A percentile compares a stretch with the other conserved stretches of the same genome.
These are phyloP conservation scores for Stegastes partitus DNA, from an alignment of 2,113 vertebrate species.

Conservation along the genomic window DNA sequence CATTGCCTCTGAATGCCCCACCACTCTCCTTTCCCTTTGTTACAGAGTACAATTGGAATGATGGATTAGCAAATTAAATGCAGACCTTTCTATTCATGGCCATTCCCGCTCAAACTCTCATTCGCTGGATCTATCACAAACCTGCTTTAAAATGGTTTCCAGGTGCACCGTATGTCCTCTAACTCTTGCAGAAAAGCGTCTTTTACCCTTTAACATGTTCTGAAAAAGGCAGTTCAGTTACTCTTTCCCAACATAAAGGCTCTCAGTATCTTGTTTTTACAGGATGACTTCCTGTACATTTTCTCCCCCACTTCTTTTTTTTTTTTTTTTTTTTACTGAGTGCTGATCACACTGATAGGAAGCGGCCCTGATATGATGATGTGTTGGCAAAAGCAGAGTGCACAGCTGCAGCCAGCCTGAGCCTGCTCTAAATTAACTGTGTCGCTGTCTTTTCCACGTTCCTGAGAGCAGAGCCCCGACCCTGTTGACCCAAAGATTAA, in stretches of 20 bases:
- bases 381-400: constrained; percentile 50
- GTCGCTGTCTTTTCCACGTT: constrained; percentile 43
- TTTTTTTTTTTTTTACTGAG: constrained; percentile 33
- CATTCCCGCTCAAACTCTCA: constrained; percentile 62
- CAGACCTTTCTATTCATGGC: constrained; percentile 73
- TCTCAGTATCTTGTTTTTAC: constrained; percentile 63
- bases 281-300: constrained; percentile 54
- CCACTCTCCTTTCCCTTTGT: constrained; percentile 76
- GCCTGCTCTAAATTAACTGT: constrained; percentile 51
- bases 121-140: constrained; percentile 60
- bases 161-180: constrained; percentile 44
- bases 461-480: constrained; percentile 38
- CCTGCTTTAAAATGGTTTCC: constrained; percentile 50
- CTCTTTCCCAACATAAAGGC: constrained; percentile 30
- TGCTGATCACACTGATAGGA: constrained; percentile 61
- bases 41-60: constrained; percentile 75
- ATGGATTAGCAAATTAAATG: constrained; percentile 83
- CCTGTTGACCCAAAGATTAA: constrained; percentile 19
- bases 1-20: constrained; percentile 74
- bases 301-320: constrained; percentile 15
- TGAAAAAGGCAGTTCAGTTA: constrained; percentile 2
- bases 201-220: constrained; percentile 31
- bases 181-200: constrained; percentile 37
- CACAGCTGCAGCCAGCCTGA: constrained; percentile 52
- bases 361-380: constrained; percentile 58